Base-by-base conservation (phyloP, 2,888 invertebrate species). In the Rapana venosa region DNA sequence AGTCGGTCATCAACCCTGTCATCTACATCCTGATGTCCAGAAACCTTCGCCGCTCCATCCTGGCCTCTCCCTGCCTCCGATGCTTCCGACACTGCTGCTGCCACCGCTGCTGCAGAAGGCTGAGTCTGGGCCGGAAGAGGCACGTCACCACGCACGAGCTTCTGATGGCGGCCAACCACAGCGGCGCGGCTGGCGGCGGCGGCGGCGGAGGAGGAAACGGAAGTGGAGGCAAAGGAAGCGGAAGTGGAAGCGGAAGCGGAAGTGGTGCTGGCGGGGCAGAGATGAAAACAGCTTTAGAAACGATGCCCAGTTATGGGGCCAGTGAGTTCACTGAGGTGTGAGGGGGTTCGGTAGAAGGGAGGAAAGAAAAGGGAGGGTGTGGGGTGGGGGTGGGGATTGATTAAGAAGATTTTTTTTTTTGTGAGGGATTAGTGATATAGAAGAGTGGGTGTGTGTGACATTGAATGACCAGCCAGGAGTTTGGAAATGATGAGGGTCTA, bases 21-120 rank as follows among this genome's bases (percentile, higher is more conserved):
- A 94, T 94, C 83, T 94, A 94, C 89, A 92, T 94, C 15, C 92
- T 94, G 89, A 94, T 94, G 94, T 94, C 94, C 8, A 93, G 93
- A 88, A 93, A 93, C 47, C 93, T 94, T 85, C 89, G 94, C 5
- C 90, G 88, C 35, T 90, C 91, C 61, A 90, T 92, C 70, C 66
- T 81, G 20, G 79, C 91, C 87, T 32, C 79, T 20, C 89, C 89
- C 26, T 61, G 88, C 20, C 85, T 90, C 36, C 89, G 58, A 26
- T 90, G 91, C 91, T 47, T 88, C 61, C 87, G 74, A 30, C 74
- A 61, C 17, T 87, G 83, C 79, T 90, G 90, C 84, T 56, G 81
- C 26, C 20, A 35, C n/a, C 36, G 81, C n/a, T 47, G 81, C 81
- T 83, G 81, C 81, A 17, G 47, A 11, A 17, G 47, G 26, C 79